These are phyloP conservation scores for Todiramphus chloris DNA, from an alignment of 2,113 vertebrate genomes.

Conservation along the genomic window DNA sequence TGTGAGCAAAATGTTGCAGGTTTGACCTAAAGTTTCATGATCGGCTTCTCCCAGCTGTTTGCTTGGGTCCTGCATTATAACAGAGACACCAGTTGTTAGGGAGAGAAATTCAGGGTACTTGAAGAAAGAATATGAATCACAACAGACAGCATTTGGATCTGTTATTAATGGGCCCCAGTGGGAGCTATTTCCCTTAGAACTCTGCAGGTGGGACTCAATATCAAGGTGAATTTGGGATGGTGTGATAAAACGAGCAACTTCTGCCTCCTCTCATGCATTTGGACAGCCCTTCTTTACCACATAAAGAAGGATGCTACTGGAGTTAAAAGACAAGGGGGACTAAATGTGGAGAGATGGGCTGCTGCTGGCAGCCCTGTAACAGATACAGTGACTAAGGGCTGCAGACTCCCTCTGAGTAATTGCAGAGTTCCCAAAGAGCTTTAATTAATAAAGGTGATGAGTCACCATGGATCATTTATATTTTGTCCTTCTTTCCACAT, in stretches of 20 bases:
- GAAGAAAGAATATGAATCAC: not conserved
- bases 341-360: not conserved
- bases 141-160: accelerated
- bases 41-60: not conserved
- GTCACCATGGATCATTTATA: not conserved
- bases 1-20: not conserved
- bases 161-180: no score
- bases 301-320: accelerated
- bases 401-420: not conserved
- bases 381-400: not conserved
- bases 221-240: not conserved
- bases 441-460: not conserved
- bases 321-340: not conserved
- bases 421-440: not conserved
- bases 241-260: not conserved
- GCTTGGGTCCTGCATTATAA: not conserved
- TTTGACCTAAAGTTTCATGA: not conserved
- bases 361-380: not conserved
- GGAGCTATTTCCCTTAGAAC: not conserved
- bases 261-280: not conserved
- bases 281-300: not conserved
- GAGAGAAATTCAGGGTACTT: not conserved
- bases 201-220: not conserved
- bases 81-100: not conserved
- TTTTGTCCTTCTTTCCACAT: not conserved